Evolutionary conservation across 2,888 invertebrate genomes (phyloP), one percentile per base, ranked within the genome.

Genomic region (Sesamia inferens): DNA sequence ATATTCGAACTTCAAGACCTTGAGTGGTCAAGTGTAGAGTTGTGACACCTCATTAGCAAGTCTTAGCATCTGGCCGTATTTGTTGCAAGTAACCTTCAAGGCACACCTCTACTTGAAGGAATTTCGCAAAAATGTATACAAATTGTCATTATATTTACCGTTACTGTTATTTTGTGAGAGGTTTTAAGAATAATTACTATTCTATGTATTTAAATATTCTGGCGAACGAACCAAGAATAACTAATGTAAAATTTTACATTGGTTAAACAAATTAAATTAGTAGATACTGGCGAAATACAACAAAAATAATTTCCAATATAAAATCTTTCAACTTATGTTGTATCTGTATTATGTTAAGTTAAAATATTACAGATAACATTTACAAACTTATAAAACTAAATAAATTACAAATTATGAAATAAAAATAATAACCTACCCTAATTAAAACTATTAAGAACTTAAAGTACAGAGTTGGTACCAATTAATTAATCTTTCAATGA

Each of bases 41-140:
- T 68, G 85, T 76, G 81, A 83, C 76, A 78, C 14, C 80, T 86
- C 84, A 86, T 86, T 86, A 86, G 84, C 86, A 82, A 86, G 86
- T 86, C 63, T 58, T 71, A 78, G 77, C 68, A 81, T 78, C 68
- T 74, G 76, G 64, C 75, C 10, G 10, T 65, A 55, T 65, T 83
- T 87, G 87, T 85, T 77, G 88, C 85, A 88, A 88, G 5, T 65
- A 86, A 78, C 87, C 87, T 82, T 85, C 83, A 11, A 47, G 72
- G 55, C 83, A 57, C 82, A 71, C 83, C 74, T 76, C 74, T 82
- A 54, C 68, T 31, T 39, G 39, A 13, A 70, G 76, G 71, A 79
- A 82, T 88, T 87, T 86, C 87, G 86, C 81, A 87, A 88, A 87
- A 85, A 68, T 70, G 51, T 67, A 82, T 71, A 71, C 62, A 75